Conservation (phyloP, 2,113 vertebrate genomes). For the Gambusia affinis region DNA sequence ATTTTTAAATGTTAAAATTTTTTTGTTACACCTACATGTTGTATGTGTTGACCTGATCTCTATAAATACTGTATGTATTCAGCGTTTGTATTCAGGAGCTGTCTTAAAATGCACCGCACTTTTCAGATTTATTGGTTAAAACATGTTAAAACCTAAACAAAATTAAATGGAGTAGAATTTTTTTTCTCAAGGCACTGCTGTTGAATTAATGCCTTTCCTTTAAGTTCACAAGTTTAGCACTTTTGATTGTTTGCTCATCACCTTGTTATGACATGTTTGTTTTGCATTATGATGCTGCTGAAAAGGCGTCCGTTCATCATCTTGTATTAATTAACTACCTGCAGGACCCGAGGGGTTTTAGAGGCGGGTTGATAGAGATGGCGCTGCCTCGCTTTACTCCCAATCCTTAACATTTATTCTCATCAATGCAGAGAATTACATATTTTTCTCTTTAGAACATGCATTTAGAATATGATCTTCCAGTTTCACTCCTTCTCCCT, state of each 20-base stretch:
- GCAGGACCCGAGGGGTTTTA: conserved; percentile 18
- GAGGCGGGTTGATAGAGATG: background rate
- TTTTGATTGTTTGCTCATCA: background rate
- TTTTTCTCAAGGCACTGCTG: background rate
- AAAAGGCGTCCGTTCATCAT: conserved; percentile 52
- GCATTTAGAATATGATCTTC: background rate
- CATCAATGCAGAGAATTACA: conserved; percentile 22
- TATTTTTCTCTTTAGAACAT: conserved; percentile 6
- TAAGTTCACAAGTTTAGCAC: conserved; percentile 9
- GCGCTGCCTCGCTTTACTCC: conserved; percentile 11
- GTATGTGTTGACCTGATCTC: background rate
- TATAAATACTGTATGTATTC: background rate
- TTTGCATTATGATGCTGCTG: conserved; percentile 17
- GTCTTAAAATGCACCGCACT: background rate
- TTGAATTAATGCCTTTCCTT: background rate
- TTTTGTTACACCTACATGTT: too few species aligned
- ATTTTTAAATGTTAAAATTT: too few species aligned
- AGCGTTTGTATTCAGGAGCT: background rate
- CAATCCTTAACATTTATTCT: conserved; percentile 26
- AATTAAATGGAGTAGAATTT: background rate
- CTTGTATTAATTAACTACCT: conserved; percentile 71
- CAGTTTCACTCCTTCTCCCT: conserved; percentile 16
- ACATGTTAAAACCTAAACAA: background rate
- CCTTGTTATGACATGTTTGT: conserved; percentile 25
- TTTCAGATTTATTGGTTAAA: background rate